Evolutionary conservation across 2,888 invertebrate genomes (phyloP), one percentile per base, ranked within the genome.

Genomic region (Molanna angustata): DNA sequence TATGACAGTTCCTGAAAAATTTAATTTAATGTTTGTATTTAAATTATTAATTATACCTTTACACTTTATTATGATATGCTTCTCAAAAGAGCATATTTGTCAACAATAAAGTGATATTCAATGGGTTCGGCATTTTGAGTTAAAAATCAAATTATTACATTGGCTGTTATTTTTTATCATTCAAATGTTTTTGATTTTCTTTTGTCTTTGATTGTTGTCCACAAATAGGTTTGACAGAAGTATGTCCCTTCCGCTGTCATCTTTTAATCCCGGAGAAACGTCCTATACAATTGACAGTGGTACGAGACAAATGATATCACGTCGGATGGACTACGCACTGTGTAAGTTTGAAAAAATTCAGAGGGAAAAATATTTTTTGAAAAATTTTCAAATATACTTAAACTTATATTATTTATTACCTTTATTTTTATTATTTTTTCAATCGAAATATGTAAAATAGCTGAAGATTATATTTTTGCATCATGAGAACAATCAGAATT

Each of bases 311-410:
- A 80, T 80, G 54, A 80, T 81, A 58, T 69, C 78, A 61, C 78
- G 88, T 62, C 86, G 88, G 70, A 90, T 90, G 87, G 90, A 91
- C 67, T 84, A 90, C 69, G 87, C 89, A 57, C 77, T 90, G 67
- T 91, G 91, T 91, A 85, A 90, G 90, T 78, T 61, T 63, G 60
- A 44, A 32, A 42, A 40, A 27, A 46, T 51, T 45, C 43, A 7
- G 19, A 31, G 33, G 19, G 39, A 18, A 13, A 44, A 22, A 41
- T 20, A 16, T 42, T 32, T 40, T 35, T 11, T 19, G 17, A 46
- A 7, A 14, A 11, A 31, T 27, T n/a, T 44, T 9, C 22, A 46
- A n/a, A n/a, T n/a, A n/a, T 46, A 19, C 17, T 32, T 16, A n/a
- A 41, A 14, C 21, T 41, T 7, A 13, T 42, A 16, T 17, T 46